Percentiles rank a stretch among this genome's conserved stretches.
Conservation (phyloP, 2,797 vertebrate species). For the Delichon dasypus region DNA sequence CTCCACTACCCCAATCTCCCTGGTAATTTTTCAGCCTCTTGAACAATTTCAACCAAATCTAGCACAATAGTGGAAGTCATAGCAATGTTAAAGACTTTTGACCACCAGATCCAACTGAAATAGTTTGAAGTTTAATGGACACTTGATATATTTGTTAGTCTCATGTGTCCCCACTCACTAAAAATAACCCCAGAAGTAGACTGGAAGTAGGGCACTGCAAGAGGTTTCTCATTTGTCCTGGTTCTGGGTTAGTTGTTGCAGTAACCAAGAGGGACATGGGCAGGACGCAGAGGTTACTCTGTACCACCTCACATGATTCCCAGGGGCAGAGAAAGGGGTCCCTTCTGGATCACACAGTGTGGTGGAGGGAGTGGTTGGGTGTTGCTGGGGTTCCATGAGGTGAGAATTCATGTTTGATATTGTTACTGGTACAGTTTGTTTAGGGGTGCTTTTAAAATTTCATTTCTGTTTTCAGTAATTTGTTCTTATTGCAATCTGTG, state of each 20-base stretch:
- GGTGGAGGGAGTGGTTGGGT: neutral
- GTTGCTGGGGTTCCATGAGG: neutral
- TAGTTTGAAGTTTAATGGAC: neutral
- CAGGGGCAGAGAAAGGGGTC: fast-evolving
- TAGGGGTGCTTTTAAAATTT: neutral
- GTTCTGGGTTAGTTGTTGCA: neutral
- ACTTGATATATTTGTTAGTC: neutral
- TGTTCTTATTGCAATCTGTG: neutral
- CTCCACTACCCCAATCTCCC: neutral
- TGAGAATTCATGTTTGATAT: neutral
- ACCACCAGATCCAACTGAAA: neutral
- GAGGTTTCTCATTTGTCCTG: neutral
- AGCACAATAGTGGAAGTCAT: neutral
- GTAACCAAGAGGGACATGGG: no score
- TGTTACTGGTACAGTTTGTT: neutral
- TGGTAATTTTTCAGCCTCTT: neutral
- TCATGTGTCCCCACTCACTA: neutral
- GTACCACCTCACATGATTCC: neutral
- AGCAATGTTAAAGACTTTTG: neutral
- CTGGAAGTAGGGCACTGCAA: neutral
- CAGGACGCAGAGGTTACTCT: neutral
- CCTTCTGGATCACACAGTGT: neutral
- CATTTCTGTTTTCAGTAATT: neutral
- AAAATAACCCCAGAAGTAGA: neutral
- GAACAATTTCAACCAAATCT: neutral